A percentile compares a stretch with the other conserved stretches of the same genome.
Conservation (phyloP, 2,113 vertebrate genomes). For the Manacus vitellinus region DNA sequence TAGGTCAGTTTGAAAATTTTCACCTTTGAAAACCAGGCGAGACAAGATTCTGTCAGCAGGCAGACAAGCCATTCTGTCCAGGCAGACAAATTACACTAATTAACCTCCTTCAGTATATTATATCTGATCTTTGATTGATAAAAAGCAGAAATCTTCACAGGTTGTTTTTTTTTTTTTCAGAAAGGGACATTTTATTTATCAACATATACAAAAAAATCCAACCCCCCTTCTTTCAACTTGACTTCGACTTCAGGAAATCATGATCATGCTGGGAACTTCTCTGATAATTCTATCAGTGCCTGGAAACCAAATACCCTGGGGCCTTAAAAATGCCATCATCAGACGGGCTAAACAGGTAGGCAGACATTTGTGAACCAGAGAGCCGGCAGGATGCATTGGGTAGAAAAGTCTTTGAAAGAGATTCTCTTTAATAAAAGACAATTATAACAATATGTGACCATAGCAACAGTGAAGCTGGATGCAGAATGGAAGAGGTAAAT, state of each 20-base stretch:
- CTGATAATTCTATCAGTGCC: constrained; percentile 3
- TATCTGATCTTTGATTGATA: neutral
- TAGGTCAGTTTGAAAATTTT: neutral
- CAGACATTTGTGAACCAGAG: neutral
- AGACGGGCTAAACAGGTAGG: neutral
- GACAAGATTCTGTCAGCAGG: neutral
- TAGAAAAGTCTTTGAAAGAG: constrained; percentile 11
- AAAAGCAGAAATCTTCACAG: neutral
- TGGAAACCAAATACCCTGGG: neutral
- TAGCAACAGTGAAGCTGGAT: constrained; percentile 9
- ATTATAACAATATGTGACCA: constrained; percentile 20
- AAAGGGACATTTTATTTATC: neutral
- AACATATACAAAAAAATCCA: neutral
- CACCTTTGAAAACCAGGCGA: neutral
- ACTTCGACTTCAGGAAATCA: neutral
- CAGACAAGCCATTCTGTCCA: neutral
- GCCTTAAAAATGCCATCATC: constrained; percentile 12
- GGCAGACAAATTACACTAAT: neutral
- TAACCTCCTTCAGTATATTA: neutral
- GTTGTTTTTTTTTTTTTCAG: neutral
- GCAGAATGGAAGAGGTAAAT: constrained; percentile 16
- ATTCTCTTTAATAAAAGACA: constrained; percentile 1
- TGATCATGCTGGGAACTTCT: neutral
- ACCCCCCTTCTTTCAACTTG: neutral
- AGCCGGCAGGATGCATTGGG: neutral